Conservation (phyloP, 2,113 vertebrate genomes). For the Oncorhynchus nerka region DNA sequence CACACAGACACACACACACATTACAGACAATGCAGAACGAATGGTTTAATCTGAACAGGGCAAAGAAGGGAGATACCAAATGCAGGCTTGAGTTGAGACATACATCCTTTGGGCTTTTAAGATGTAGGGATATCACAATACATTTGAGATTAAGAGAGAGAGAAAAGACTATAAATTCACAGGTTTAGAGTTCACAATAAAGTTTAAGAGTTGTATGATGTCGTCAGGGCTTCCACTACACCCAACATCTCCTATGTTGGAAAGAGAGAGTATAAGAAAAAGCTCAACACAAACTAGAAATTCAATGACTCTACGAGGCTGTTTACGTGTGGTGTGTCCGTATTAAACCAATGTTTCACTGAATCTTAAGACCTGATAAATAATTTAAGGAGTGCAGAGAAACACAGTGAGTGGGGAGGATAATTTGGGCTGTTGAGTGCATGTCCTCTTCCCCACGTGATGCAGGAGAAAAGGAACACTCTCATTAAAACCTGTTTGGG, state of each 20-base stretch:
- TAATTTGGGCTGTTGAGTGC: constrained; percentile 37
- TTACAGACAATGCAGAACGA: constrained; percentile 1
- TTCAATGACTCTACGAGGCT: too few species aligned
- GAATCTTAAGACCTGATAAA: constrained; percentile 51
- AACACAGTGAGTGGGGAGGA: constrained; percentile 21
- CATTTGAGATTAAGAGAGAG: neutral
- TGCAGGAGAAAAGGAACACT: constrained; percentile 41
- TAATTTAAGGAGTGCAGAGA: constrained; percentile 51
- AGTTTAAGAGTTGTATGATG: neutral
- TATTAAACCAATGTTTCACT: constrained; percentile 60
- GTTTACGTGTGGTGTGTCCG: too few species aligned
- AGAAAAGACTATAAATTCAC: neutral
- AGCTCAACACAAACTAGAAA: too few species aligned
- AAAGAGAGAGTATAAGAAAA: too few species aligned
- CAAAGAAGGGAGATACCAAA: neutral
- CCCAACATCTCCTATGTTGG: too few species aligned
- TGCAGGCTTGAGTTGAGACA: neutral
- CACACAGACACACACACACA: constrained; percentile 2
- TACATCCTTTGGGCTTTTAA: neutral
- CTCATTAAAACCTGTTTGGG: constrained; percentile 40
- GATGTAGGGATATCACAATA: neutral
- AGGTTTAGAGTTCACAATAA: neutral
- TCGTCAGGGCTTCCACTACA: too few species aligned
- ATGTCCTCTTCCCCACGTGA: constrained; percentile 26
- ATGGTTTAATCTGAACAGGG: constrained; percentile 32